Conservation (phyloP, 2,113 vertebrate genomes). For the Myotis yumanensis region DNA sequence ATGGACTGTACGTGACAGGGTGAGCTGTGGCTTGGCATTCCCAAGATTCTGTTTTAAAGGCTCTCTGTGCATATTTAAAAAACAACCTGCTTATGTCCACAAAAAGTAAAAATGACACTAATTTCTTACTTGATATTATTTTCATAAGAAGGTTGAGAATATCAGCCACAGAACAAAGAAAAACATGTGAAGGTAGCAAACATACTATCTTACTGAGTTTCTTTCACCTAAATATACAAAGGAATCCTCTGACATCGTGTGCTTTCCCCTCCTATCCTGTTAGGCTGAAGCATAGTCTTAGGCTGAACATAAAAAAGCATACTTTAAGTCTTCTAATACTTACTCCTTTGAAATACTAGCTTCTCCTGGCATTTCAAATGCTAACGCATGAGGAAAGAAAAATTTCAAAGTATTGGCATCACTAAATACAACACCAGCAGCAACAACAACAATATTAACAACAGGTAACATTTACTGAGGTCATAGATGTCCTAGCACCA, state of each 20-base stretch:
- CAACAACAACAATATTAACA: not conserved
- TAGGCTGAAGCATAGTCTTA: not conserved
- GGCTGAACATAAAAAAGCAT: not conserved
- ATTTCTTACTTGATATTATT: constrained; percentile 48
- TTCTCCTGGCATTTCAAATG: constrained; percentile 40
- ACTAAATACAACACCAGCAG: constrained; percentile 6
- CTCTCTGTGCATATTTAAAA: constrained; percentile 14
- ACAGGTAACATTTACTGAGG: not conserved
- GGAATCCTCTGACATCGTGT: not conserved
- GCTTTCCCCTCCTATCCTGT: constrained; percentile 11
- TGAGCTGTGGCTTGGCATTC: constrained; percentile 49
- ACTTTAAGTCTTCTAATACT: not conserved
- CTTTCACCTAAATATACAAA: constrained; percentile 24
- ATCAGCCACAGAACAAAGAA: not conserved
- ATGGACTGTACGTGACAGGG: constrained; percentile 43
- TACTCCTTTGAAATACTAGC: constrained; percentile 18
- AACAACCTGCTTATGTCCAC: constrained; percentile 8
- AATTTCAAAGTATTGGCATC: not conserved
- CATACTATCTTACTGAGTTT: constrained; percentile 19
- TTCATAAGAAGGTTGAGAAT: constrained; percentile 17
- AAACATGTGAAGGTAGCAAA: not conserved
- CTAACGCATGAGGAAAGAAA: constrained; percentile 26
- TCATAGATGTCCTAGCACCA: not conserved
- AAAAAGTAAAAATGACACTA: constrained; percentile 36
- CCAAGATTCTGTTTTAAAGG: constrained; percentile 46